A percentile compares a stretch with the other conserved stretches of the same genome.
Evolutionary conservation across 2,113 vertebrate species (phyloP).

Genomic region (Tyrannus savana): DNA sequence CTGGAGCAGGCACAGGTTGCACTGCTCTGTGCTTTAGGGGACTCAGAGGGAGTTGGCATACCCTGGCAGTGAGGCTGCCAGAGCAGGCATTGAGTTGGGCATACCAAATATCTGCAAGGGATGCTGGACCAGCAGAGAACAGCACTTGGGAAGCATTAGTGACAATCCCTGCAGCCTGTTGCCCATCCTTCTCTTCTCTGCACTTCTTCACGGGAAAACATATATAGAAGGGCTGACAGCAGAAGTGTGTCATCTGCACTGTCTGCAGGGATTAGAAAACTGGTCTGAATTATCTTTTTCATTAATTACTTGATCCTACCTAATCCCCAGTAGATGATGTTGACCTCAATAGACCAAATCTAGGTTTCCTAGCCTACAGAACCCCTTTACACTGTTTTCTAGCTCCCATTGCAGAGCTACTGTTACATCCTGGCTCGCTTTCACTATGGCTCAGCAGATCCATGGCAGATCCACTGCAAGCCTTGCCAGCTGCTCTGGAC

Average conservation of each 20-base stretch:
- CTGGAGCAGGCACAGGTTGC: neutral
- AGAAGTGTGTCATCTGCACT: constrained; percentile 27
- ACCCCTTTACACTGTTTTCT: neutral
- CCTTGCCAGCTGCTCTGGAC: neutral
- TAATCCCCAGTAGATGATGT: neutral
- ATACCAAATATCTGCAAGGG: neutral
- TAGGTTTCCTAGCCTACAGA: neutral
- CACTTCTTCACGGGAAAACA: neutral
- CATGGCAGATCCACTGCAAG: fast-evolving
- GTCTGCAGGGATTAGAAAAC: constrained; percentile 32
- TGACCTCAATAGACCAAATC: constrained; percentile 30
- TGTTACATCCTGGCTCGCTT: neutral
- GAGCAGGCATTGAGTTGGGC: neutral
- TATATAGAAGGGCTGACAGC: neutral
- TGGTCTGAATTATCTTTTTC: constrained; percentile 36
- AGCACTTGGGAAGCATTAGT: fast-evolving
- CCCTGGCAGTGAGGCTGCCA: neutral
- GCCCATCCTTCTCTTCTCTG: neutral
- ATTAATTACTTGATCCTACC: constrained; percentile 58
- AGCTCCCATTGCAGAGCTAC: neutral
- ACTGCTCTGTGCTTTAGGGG: neutral
- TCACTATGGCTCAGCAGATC: neutral
- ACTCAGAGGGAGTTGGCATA: fast-evolving
- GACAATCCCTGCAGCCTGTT: neutral
- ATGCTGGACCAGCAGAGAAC: neutral